phyloP scores from a whole-genome alignment of 2,797 vertebrate species.

The Rallus crepitans region DNA sequence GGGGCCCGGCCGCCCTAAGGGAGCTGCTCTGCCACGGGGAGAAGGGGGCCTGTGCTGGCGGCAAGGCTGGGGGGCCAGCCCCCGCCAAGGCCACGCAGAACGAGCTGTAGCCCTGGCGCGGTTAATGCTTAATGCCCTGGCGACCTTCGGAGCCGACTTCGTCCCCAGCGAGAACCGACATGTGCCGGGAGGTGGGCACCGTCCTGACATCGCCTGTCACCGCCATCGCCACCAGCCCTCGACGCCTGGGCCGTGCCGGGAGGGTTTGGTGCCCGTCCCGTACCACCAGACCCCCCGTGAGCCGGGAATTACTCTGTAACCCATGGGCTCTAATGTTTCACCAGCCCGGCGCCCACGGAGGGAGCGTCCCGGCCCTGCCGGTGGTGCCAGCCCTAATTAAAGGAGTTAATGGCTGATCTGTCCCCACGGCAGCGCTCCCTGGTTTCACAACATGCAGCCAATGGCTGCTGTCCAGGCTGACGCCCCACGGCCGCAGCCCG shows the following conservation, averaged over 20 bases:
- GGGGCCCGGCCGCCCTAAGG: constrained; percentile 34
- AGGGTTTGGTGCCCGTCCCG: accelerated
- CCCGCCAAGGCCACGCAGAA: not conserved
- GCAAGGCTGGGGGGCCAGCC: not conserved
- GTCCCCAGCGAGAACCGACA: not conserved
- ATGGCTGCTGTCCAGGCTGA: constrained; percentile 60
- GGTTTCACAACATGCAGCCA: constrained; percentile 74
- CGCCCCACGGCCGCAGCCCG: constrained; percentile 17
- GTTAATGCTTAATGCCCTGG: constrained; percentile 67
- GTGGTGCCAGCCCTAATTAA: constrained; percentile 34
- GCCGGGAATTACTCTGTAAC: constrained; percentile 34
- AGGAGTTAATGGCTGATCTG: constrained; percentile 78
- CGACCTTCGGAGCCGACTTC: constrained; percentile 59
- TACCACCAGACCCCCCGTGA: accelerated
- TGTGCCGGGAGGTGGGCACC: not conserved
- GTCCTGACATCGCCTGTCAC: not conserved
- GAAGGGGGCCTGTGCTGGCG: not conserved
- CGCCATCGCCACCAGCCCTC: not conserved
- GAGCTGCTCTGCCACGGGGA: constrained; percentile 66
- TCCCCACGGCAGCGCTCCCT: not conserved
- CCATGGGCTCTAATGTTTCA: not conserved
- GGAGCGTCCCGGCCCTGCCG: not conserved
- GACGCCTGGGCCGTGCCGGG: not conserved
- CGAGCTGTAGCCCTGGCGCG: constrained; percentile 18
- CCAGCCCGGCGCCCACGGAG: not conserved